A percentile compares a stretch with the other conserved stretches of the same genome.
phyloP scores from a whole-genome alignment of 2,113 vertebrate genomes.

The Stigmatopora nigra region DNA sequence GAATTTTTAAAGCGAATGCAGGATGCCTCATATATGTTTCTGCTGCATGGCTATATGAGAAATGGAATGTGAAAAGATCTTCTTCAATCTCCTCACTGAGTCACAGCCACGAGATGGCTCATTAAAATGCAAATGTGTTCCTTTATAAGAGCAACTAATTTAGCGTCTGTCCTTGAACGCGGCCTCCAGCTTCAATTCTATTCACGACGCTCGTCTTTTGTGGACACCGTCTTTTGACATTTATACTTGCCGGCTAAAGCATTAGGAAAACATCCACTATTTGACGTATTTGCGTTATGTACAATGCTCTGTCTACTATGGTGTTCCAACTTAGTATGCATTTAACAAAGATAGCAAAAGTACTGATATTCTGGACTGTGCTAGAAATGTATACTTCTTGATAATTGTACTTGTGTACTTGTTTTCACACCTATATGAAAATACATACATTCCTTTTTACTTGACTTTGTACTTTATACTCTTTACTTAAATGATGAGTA shows the following conservation, averaged over 20 bases:
- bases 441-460: no score
- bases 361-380: no score
- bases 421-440: no score
- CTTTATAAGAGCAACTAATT: constrained; percentile 27
- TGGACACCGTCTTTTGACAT: neutral
- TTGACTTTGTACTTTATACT: no score
- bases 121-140: constrained; percentile 46
- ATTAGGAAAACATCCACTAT: neutral
- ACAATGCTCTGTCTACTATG: neutral
- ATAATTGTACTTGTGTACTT: no score
- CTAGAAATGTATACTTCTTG: no score
- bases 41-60: constrained; percentile 1
- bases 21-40: constrained; percentile 1
- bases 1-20: neutral
- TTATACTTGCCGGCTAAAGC: neutral
- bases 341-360: no score
- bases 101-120: constrained; percentile 14
- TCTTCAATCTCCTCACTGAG: constrained; percentile 17
- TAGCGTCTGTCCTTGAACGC: constrained; percentile 19
- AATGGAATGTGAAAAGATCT: constrained; percentile 16
- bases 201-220: neutral
- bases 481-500: no score
- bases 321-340: neutral
- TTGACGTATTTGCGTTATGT: neutral
- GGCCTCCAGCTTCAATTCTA: constrained; percentile 13